phyloP scores from a whole-genome alignment of 2,888 invertebrate genomes.

The Odiellus spinosus region DNA sequence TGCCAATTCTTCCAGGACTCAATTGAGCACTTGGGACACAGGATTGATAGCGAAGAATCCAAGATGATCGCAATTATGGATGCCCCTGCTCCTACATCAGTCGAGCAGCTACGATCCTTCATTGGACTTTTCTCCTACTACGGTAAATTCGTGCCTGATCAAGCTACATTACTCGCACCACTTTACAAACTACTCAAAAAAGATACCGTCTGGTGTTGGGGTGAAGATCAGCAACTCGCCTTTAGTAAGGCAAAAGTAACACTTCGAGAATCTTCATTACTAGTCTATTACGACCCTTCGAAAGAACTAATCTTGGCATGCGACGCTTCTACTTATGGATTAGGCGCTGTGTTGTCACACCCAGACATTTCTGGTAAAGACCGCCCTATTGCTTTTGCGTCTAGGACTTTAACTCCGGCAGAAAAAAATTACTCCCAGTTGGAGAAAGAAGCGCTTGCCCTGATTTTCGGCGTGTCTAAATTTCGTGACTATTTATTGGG shows the following conservation, averaged over 20 bases:
- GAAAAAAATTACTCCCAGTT: no score
- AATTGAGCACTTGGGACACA: slow-evolving; percentile 21
- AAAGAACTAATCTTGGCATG: slow-evolving; percentile 24
- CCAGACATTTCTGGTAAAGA: slow-evolving; percentile 28
- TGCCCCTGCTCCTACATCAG: no score
- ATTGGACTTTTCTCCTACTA: slow-evolving; percentile 22
- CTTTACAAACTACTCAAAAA: slow-evolving; percentile 19
- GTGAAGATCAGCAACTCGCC: slow-evolving; percentile 14
- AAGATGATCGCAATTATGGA: slow-evolving; percentile 19
- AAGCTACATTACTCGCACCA: slow-evolving; percentile 19
- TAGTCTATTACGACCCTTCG: slow-evolving; percentile 25
- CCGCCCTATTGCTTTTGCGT: slow-evolving; percentile 23
- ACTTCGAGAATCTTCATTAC: slow-evolving; percentile 19
- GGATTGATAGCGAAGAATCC: slow-evolving; percentile 18
- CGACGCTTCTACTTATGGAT: slow-evolving; percentile 27
- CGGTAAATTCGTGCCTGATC: no score
- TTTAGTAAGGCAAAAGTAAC: slow-evolving; percentile 19
- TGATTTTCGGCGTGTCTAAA: slow-evolving; percentile 29
- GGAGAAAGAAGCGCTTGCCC: slow-evolving; percentile 27
- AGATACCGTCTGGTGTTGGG: slow-evolving; percentile 16
- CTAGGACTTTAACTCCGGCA: slow-evolving; percentile 17
- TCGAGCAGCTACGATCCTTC: no score
- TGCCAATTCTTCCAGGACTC: no score
- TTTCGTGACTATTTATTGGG: slow-evolving; percentile 31
- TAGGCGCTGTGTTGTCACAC: slow-evolving; percentile 22